Percentiles rank a stretch among this genome's conserved stretches.
Evolutionary conservation across 2,888 invertebrate genomes (phyloP).

Genomic region (Nudaria mundana): DNA sequence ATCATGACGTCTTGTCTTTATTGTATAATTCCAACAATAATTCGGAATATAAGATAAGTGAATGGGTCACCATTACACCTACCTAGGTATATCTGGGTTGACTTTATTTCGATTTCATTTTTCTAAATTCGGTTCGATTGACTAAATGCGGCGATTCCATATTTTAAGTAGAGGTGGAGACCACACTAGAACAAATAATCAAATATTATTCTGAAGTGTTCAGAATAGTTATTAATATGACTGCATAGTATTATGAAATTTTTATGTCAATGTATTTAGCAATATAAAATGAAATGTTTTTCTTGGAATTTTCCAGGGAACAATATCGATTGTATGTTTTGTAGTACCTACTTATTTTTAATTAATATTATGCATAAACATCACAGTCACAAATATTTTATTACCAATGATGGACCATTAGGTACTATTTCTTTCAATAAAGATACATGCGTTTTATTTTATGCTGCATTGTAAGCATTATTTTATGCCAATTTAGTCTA

Average conservation of each 20-base stretch:
- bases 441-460: neutral
- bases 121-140: too few relatives aligned
- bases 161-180: too few relatives aligned
- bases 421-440: neutral
- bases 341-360: too few relatives aligned
- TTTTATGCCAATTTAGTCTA: slow-evolving; percentile 24
- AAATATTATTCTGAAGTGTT: slow-evolving; percentile 12
- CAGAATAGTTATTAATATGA: slow-evolving; percentile 24
- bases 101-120: too few relatives aligned
- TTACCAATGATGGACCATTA: neutral
- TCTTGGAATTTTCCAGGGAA: slow-evolving; percentile 2
- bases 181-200: slow-evolving; percentile 28
- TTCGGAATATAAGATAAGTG: too few relatives aligned
- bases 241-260: slow-evolving; percentile 21
- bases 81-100: too few relatives aligned
- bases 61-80: too few relatives aligned
- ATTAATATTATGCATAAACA: slow-evolving; percentile 7
- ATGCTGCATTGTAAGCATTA: neutral
- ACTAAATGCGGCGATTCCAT: too few relatives aligned
- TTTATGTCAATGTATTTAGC: slow-evolving; percentile 6
- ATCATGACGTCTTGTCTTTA: too few relatives aligned
- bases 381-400: slow-evolving; percentile 11
- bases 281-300: neutral
- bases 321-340: slow-evolving; percentile 17
- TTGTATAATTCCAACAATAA: too few relatives aligned